Conservation (phyloP, 2,113 vertebrate genomes). For the Corythornis madagascariensis region DNA sequence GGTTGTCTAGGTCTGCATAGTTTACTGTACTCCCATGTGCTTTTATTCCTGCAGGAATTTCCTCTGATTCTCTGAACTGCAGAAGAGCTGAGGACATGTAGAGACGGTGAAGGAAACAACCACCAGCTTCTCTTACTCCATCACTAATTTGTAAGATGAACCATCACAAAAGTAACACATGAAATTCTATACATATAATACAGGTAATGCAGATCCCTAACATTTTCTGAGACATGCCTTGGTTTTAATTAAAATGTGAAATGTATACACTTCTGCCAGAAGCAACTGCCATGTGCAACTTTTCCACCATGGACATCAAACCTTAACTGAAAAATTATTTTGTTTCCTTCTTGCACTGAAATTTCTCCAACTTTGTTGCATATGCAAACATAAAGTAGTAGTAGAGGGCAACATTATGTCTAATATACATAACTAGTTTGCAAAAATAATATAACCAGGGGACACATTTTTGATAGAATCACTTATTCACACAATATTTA, state of each 20-base stretch:
- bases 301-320: background rate
- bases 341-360: background rate
- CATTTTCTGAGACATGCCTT: background rate
- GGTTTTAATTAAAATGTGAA: slow-evolving; percentile 26
- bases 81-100: background rate
- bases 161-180: background rate
- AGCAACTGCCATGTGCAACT: background rate
- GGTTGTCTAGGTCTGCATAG: background rate
- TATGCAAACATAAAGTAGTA: background rate
- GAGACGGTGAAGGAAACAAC: background rate
- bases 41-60: background rate
- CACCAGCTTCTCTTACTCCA: background rate
- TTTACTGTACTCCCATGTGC: background rate
- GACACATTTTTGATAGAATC: background rate
- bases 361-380: background rate
- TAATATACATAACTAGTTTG: slow-evolving; percentile 13
- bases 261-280: background rate
- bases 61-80: background rate
- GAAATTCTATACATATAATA: background rate
- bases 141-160: background rate
- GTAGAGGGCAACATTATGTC: background rate
- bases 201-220: background rate
- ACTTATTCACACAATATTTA: background rate
- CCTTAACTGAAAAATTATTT: background rate
- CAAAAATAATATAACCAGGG: background rate